Conservation (phyloP, 2,888 invertebrate genomes). For the Mechanitis mazaeus region DNA sequence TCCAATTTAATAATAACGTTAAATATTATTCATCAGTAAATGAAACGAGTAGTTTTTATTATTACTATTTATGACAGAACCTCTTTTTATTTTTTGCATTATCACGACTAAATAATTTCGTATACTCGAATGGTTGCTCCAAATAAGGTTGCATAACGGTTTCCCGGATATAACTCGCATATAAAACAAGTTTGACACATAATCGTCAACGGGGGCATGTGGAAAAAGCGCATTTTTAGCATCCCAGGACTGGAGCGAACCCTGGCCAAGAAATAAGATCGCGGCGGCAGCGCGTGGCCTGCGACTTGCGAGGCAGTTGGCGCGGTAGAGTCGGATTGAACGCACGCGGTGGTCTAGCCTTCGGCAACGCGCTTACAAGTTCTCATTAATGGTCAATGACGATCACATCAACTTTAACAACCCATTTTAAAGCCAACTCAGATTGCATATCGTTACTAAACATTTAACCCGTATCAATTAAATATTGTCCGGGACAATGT, state of each 20-base stretch:
- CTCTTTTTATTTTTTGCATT: neutral
- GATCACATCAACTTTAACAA: too few relatives aligned
- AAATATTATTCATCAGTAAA: too few relatives aligned
- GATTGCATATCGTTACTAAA: constrained; percentile 16
- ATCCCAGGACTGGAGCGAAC: constrained; percentile 25
- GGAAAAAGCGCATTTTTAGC: constrained; percentile 38
- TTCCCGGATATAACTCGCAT: constrained; percentile 30
- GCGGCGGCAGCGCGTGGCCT: constrained; percentile 9
- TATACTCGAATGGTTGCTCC: constrained; percentile 18
- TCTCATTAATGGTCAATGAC: too few relatives aligned
- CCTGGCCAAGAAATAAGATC: constrained; percentile 23
- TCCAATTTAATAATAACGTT: too few relatives aligned
- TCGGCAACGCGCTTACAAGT: too few relatives aligned
- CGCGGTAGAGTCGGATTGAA: constrained; percentile 38
- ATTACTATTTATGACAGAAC: neutral
- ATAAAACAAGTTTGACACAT: constrained; percentile 37
- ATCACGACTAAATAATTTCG: neutral
- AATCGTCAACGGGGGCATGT: constrained; percentile 35
- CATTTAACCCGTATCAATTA: neutral
- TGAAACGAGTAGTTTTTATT: too few relatives aligned
- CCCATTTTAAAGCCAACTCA: too few relatives aligned
- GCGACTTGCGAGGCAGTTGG: constrained; percentile 38
- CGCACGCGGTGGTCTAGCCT: constrained; percentile 25
- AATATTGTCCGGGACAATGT: constrained; percentile 1
- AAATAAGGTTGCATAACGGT: constrained; percentile 35